These are phyloP conservation scores for Rhineura floridana DNA, from an alignment of 2,113 vertebrate species.

Conservation along the genomic window DNA sequence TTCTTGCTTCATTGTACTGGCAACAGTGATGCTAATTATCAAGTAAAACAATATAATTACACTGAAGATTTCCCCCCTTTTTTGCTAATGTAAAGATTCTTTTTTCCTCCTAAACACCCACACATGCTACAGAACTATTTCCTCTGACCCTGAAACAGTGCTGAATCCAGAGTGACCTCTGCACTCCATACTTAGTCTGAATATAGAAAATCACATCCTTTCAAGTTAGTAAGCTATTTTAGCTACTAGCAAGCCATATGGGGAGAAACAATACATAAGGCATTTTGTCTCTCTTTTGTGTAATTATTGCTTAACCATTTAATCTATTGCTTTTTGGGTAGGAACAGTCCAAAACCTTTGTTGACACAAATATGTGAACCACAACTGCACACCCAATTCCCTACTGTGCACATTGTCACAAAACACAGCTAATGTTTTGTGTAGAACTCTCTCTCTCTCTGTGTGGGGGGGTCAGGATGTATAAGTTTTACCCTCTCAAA, in stretches of 20 bases:
- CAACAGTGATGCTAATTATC: constrained; percentile 87
- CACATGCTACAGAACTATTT: constrained; percentile 71
- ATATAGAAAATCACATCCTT: background rate
- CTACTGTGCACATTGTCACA: background rate
- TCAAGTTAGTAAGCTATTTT: constrained; percentile 59
- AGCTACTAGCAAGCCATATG: constrained; percentile 49
- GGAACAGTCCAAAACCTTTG: background rate
- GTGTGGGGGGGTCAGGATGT: background rate
- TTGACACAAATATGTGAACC: constrained; percentile 9
- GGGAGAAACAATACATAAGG: constrained; percentile 55
- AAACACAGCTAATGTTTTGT: background rate
- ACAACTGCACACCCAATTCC: background rate
- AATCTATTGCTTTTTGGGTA: background rate
- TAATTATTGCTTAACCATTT: constrained; percentile 7
- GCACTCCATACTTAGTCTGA: constrained; percentile 53
- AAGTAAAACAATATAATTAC: constrained; percentile 90
- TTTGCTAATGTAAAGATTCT: constrained; percentile 85
- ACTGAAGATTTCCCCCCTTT: constrained; percentile 58
- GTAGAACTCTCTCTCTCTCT: background rate
- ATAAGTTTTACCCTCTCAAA: background rate
- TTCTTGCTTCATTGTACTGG: constrained; percentile 71
- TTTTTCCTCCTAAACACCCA: constrained; percentile 74
- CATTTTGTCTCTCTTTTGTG: constrained; percentile 43
- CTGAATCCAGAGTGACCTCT: constrained; percentile 32
- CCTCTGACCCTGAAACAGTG: constrained; percentile 78